These are phyloP conservation scores for Carapus acus DNA, from an alignment of 2,797 vertebrate species.

Conservation along the genomic window DNA sequence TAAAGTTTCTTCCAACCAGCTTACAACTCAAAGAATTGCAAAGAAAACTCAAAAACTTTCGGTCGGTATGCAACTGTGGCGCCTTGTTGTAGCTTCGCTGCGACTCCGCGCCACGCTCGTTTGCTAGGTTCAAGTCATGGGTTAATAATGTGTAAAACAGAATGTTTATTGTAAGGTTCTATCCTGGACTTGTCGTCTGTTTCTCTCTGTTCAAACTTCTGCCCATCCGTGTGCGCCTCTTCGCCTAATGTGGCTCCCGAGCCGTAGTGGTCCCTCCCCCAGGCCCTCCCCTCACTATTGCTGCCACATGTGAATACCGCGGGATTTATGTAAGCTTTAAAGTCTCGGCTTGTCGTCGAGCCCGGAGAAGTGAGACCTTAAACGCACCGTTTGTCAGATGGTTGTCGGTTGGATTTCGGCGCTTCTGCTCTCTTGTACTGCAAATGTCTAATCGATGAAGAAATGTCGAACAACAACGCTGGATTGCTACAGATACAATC, in stretches of 20 bases:
- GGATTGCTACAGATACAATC: too few species aligned
- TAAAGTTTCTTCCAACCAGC: slow-evolving; percentile 37
- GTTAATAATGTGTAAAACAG: not conserved
- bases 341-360: too few species aligned
- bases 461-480: too few species aligned
- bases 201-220: slow-evolving; percentile 16
- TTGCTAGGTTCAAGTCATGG: not conserved
- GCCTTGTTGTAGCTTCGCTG: not conserved
- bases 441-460: too few species aligned
- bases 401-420: too few species aligned
- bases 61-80: not conserved
- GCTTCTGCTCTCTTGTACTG: too few species aligned
- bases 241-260: slow-evolving; percentile 2
- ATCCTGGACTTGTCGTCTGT: not conserved
- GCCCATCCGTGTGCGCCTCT: slow-evolving; percentile 16
- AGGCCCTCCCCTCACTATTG: slow-evolving; percentile 44
- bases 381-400: too few species aligned
- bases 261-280: slow-evolving; percentile 40
- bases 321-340: too few species aligned
- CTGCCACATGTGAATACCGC: slow-evolving; percentile 27
- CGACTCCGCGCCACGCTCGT: slow-evolving; percentile 2
- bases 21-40: slow-evolving; percentile 5
- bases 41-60: not conserved
- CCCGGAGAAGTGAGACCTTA: too few species aligned
- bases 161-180: not conserved